Base-by-base conservation (phyloP, 1,140 invertebrate species). In the Hylaeus anthracinus region DNA sequence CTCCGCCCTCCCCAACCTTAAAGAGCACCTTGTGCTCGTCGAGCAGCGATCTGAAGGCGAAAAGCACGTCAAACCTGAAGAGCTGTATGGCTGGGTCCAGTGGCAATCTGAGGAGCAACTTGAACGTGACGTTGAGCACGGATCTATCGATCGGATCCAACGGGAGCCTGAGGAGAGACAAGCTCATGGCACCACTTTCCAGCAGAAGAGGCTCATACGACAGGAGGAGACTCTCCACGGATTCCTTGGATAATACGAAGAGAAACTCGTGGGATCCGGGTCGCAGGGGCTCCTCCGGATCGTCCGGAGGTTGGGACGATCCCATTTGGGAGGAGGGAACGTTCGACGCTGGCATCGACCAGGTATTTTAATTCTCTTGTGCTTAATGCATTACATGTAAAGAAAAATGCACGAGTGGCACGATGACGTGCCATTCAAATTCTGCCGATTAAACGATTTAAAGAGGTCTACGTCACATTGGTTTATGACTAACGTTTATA, bases 211-310 rank as follows among this genome's bases (percentile, higher is more conserved):
- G 94, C 67, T 94, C 94, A 1, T 94, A 94, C 66, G 94, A 95
- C 58, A 94, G 93, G 58, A 92, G 95, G 83, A 94, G 95, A 81
- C 96, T 95, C 63, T 97, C 96, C 0, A 95, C 95, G 5, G 96
- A 97, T 90, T 97, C 96, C 0, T 89, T 96, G 87, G 96, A 96
- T 90, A 95, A 95, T 65, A 87, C 92, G 48, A 95, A 95, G 91
- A 94, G 96, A 75, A 95, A 95, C 84, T 95, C 95, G 10, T 96
- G 95, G 95, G 96, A 97, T 86, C 93, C 95, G 6, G 95, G 94
- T 45, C 92, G 95, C 51, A 91, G 95, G 78, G 94, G 95, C 12
- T 95, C 95, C 41, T 94, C 94, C 0, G 94, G 94, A 3, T 94
- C 94, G 10, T 94, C 93, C 3, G 94, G 94, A 45, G 94, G 94